Evolutionary conservation across 2,113 vertebrate genomes (phyloP).

Genomic region (Oryzias javanicus): DNA sequence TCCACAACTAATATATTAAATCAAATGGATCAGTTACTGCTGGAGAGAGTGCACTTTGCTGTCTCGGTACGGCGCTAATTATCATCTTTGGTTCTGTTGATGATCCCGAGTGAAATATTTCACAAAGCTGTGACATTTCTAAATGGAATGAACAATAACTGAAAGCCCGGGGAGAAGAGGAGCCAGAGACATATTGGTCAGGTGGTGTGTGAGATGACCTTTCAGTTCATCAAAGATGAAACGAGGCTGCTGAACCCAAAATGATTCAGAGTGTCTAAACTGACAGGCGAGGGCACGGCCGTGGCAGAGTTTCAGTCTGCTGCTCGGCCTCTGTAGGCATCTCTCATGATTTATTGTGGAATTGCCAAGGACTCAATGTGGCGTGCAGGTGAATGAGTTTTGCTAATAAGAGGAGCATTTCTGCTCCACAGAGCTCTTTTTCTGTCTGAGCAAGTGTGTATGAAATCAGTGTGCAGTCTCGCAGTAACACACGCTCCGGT

Average conservation of each 20-base stretch:
- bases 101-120: constrained; percentile 60
- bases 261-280: constrained; percentile 71
- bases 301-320: constrained; percentile 39
- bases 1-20: constrained; percentile 12
- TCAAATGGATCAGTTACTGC: constrained; percentile 11
- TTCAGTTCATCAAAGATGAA: constrained; percentile 69
- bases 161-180: constrained; percentile 46
- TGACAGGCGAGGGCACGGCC: constrained; percentile 65
- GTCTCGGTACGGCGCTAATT: constrained; percentile 46
- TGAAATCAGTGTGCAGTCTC: constrained; percentile 70
- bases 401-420: constrained; percentile 79
- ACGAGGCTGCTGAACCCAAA: constrained; percentile 58
- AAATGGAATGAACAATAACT: constrained; percentile 60
- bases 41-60: constrained; percentile 16
- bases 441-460: constrained; percentile 71
- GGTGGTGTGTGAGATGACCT: constrained; percentile 61
- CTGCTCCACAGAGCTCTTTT: constrained; percentile 76
- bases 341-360: constrained; percentile 74
- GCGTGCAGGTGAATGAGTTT: constrained; percentile 78
- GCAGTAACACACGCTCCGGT: constrained; percentile 64
- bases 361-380: constrained; percentile 76
- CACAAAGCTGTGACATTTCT: constrained; percentile 66
- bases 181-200: constrained; percentile 59
- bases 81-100: constrained; percentile 45
- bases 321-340: constrained; percentile 54